These are phyloP conservation scores for Tinamus guttatus DNA, from an alignment of 2,113 vertebrate species.

Conservation along the genomic window DNA sequence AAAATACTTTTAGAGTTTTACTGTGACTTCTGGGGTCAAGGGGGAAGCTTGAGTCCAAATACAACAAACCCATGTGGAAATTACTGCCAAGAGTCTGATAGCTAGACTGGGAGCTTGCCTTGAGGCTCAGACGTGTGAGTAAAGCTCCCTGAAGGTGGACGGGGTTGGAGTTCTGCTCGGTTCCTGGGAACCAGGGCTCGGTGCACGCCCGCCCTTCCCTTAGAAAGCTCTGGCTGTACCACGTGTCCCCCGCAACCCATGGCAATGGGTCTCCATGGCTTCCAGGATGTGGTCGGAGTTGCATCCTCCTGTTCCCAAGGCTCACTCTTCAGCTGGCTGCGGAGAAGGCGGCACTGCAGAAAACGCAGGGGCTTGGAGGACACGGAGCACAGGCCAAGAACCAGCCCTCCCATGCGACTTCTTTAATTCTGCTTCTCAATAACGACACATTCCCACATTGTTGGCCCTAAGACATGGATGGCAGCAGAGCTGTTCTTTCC, in stretches of 20 bases:
- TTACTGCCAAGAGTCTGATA: constrained; percentile 72
- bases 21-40: constrained; percentile 75
- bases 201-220: neutral
- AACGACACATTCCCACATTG: neutral
- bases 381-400: accelerated
- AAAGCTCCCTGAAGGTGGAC: neutral
- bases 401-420: neutral
- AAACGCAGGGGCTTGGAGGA: neutral
- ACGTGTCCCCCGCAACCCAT: neutral
- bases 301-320: too few species aligned
- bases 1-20: constrained; percentile 81
- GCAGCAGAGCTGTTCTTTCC: accelerated
- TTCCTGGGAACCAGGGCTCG: constrained; percentile 3
- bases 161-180: neutral
- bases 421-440: neutral
- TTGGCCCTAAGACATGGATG: accelerated
- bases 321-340: neutral
- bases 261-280: neutral
- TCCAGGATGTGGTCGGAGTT: accelerated
- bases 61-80: constrained; percentile 68
- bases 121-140: constrained; percentile 50
- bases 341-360: neutral
- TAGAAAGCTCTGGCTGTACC: neutral
- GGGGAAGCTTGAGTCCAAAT: constrained; percentile 74
- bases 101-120: constrained; percentile 49